Percentiles rank a stretch among this genome's conserved stretches.
phyloP scores from a whole-genome alignment of 2,113 vertebrate species.

The Daboia siamensis region DNA sequence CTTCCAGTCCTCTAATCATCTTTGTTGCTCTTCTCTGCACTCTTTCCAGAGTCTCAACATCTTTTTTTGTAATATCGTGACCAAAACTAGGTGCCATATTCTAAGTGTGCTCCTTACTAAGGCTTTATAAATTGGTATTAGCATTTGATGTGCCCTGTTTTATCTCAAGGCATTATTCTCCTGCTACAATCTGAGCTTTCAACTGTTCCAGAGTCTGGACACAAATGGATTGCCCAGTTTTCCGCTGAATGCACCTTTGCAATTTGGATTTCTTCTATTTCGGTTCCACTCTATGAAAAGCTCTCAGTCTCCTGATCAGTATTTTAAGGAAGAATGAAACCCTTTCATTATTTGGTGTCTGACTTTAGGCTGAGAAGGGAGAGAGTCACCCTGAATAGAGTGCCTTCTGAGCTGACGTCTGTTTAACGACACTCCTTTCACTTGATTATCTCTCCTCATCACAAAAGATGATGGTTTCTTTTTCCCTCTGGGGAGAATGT shows the following conservation, averaged over 20 bases:
- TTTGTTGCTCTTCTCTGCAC: background rate
- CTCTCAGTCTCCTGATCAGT: background rate
- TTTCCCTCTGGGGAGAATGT: background rate
- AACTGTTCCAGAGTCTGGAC: background rate
- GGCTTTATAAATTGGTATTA: background rate
- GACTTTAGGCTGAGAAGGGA: background rate
- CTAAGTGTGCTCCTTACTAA: background rate
- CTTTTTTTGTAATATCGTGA: background rate
- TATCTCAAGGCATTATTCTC: background rate
- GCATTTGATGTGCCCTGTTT: background rate
- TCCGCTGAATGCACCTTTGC: background rate
- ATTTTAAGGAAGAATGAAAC: constrained; percentile 20
- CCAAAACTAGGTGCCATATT: background rate
- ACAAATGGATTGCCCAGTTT: background rate
- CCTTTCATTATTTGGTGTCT: background rate
- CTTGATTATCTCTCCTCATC: constrained; percentile 13
- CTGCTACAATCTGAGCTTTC: background rate
- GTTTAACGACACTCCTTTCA: background rate
- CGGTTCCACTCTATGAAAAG: background rate
- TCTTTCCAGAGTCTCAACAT: too few relatives aligned
- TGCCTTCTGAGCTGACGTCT: background rate
- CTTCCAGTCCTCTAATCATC: background rate
- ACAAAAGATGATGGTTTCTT: background rate
- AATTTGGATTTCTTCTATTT: constrained; percentile 12
- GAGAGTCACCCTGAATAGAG: background rate